Conservation (phyloP, 2,888 invertebrate species). For the Hirtodrosophila confusa region DNA sequence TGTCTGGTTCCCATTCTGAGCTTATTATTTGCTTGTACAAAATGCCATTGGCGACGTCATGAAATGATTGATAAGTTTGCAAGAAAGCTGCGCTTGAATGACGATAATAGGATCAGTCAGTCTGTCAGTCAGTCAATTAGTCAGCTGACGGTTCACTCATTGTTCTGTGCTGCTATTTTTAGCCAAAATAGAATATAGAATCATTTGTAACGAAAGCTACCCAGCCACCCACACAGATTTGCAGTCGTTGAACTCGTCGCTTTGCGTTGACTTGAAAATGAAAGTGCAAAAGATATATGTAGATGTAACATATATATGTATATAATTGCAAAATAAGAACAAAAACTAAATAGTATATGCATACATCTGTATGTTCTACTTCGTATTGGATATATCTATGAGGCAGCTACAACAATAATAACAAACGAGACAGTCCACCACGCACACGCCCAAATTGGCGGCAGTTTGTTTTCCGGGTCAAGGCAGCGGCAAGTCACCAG, state of each 20-base stretch:
- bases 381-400: neutral
- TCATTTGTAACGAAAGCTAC: conserved; percentile 13
- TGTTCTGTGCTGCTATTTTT: conserved; percentile 39
- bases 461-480: conserved; percentile 56
- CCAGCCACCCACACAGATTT: conserved; percentile 23
- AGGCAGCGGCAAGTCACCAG: conserved; percentile 39
- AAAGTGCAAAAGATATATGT: conserved; percentile 38
- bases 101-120: conserved; percentile 62
- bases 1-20: conserved; percentile 4
- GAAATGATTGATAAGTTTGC: conserved; percentile 52
- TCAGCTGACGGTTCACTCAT: conserved; percentile 5
- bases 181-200: conserved; percentile 18
- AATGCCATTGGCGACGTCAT: conserved; percentile 52
- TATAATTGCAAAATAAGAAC: conserved; percentile 9
- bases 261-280: conserved; percentile 21
- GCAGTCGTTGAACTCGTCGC: conserved; percentile 60
- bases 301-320: too few relatives aligned
- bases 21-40: conserved; percentile 28
- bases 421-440: conserved; percentile 14
- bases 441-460: conserved; percentile 29
- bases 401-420: conserved; percentile 17
- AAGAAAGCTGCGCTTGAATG: conserved; percentile 6
- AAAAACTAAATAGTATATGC: conserved; percentile 6
- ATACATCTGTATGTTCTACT: conserved; percentile 8
- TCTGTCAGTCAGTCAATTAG: conserved; percentile 35